Conservation (phyloP, 2,113 vertebrate genomes). For the Ciconia maguari region DNA sequence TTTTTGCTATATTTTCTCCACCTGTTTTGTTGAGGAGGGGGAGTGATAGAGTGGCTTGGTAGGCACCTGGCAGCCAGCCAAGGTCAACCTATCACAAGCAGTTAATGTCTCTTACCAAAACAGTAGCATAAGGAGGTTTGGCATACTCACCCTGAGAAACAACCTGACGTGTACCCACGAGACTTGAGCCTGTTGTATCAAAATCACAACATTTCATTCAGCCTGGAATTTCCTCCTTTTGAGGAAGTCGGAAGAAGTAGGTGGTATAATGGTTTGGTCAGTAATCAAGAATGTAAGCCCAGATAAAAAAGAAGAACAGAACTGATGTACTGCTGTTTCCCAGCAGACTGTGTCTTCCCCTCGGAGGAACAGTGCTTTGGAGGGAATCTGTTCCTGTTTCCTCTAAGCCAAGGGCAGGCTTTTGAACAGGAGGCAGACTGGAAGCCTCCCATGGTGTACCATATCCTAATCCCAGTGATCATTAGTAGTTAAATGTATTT, state of each 20-base stretch:
- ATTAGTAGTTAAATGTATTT: background rate
- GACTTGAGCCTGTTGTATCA: background rate
- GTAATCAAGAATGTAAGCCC: background rate
- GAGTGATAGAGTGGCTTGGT: background rate
- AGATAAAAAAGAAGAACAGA: background rate
- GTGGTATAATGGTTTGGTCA: background rate
- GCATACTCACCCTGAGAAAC: background rate
- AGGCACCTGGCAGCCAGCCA: background rate
- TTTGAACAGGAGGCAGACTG: background rate
- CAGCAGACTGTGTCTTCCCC: background rate
- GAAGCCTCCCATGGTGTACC: background rate
- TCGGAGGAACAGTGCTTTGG: background rate
- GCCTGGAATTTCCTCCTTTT: too few relatives aligned
- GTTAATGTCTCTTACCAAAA: background rate
- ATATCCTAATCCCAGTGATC: background rate
- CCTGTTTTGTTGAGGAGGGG: background rate
- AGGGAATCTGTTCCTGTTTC: background rate
- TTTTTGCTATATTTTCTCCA: background rate
- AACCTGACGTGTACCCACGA: background rate
- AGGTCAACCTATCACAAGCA: background rate
- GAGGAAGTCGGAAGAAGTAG: background rate
- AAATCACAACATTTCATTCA: background rate
- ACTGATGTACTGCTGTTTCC: fast-evolving
- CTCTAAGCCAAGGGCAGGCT: background rate
- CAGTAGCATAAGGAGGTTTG: background rate